Base-by-base conservation (phyloP, 1,140 invertebrate genomes). In the Reticulitermes speratus region DNA sequence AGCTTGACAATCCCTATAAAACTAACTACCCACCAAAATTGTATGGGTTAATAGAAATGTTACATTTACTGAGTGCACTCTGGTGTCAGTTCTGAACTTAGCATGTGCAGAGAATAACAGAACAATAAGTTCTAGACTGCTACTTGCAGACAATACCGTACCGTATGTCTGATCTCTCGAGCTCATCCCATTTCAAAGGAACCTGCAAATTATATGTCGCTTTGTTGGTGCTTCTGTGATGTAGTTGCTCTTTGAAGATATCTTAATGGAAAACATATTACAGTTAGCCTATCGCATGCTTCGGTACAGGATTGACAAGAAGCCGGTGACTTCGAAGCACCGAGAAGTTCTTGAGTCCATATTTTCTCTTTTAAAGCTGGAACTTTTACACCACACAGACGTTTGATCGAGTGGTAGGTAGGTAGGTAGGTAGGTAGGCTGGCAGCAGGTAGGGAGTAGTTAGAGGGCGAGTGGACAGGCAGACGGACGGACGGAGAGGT, bases 101-200 rank as follows among this genome's bases (percentile, higher is more conserved):
- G 59, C 59, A 65, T 65, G 21, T 65, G 59, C 21, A 65, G 59
- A 65, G 25, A 30, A n/a, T 75, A 0, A 0, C n/a, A 30, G n/a
- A 75, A 75, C n/a, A 75, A 75, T 75, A 75, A 75, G 65, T 30
- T 75, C n/a, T 30, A 75, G 65, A 75, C n/a, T 75, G 65, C 14
- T 75, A 75, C 25, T 75, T 75, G 65, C 11, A 75, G 65, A 75
- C n/a, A 75, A 75, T 75, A 30, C 65, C 65, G 19, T 65, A 21
- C 59, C 7, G 6, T 65, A 65, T n/a, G 59, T 75, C 8, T 75
- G n/a, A 75, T 30, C 65, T 75, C 9, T 16, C 3, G n/a, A 75
- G 16, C 14, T 75, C 65, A 75, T 75, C 12, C 65, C 65, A 30
- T 75, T 75, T 75, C 65, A 75, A 75, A 75, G 65, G 65, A 75